A percentile compares a stretch with the other conserved stretches of the same genome.
Evolutionary conservation across 2,888 invertebrate species (phyloP).

Genomic region (Mesochorus sp.): DNA sequence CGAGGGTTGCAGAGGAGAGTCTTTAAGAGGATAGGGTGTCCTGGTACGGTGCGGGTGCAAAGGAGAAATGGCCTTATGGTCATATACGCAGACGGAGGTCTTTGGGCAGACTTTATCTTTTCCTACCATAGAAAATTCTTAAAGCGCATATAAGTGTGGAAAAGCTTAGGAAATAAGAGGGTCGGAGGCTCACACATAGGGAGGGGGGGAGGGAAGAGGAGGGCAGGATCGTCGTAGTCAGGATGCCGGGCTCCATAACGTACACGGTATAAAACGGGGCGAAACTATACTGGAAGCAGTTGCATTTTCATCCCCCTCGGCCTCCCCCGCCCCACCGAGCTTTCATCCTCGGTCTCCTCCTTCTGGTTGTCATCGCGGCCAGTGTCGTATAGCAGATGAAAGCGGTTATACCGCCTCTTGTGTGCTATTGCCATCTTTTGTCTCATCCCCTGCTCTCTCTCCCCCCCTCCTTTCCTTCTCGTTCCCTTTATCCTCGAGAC

Average conservation of each 20-base stretch:
- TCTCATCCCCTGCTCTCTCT: constrained; percentile 34
- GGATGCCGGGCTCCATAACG: constrained; percentile 51
- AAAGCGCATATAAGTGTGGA: constrained; percentile 27
- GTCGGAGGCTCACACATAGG: too few relatives aligned
- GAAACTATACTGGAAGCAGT: constrained; percentile 69
- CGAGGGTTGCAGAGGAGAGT: neutral
- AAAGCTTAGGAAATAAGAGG: constrained; percentile 39
- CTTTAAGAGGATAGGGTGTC: constrained; percentile 4
- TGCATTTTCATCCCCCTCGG: constrained; percentile 73
- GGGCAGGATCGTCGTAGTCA: constrained; percentile 48
- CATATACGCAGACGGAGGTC: constrained; percentile 1
- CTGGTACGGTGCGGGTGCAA: too few relatives aligned
- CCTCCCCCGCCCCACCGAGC: neutral
- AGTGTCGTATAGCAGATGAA: constrained; percentile 75
- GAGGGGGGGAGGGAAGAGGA: constrained; percentile 31
- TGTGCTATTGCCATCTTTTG: constrained; percentile 65
- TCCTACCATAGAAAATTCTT: constrained; percentile 46
- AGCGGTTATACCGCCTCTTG: constrained; percentile 71
- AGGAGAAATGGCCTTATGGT: constrained; percentile 40
- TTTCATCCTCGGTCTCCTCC: constrained; percentile 29
- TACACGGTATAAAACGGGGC: constrained; percentile 57
- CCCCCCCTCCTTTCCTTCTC: constrained; percentile 7
- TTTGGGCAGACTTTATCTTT: constrained; percentile 48
- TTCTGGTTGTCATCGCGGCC: constrained; percentile 34
- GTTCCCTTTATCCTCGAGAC: constrained; percentile 21